Conservation (phyloP, 2,113 vertebrate genomes). For the Cyprinodon variegatus region DNA sequence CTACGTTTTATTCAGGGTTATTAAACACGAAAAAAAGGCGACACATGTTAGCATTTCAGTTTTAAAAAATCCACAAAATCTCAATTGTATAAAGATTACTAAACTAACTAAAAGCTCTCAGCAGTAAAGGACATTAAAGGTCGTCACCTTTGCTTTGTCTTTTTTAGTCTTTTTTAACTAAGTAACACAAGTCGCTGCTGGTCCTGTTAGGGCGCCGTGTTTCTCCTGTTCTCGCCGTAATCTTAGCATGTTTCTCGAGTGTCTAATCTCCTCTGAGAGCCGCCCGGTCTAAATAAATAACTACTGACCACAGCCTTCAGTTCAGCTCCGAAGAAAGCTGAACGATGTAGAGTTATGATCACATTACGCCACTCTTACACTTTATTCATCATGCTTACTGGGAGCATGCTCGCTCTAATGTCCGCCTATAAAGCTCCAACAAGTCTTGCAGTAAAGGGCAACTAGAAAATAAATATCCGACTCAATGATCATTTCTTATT, state of each 20-base stretch:
- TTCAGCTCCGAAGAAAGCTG: conserved; percentile 4
- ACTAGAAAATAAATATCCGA: conserved; percentile 15
- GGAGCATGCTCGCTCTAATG: conserved; percentile 8
- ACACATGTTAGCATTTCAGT: too few species aligned
- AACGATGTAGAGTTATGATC: conserved; percentile 10
- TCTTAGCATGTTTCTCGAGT: conserved; percentile 10
- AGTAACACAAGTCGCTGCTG: not conserved
- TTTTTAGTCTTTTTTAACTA: conserved; percentile 6
- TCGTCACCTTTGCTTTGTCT: not conserved
- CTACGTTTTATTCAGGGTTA: too few species aligned
- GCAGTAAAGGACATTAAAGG: too few species aligned
- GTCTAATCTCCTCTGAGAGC: too few species aligned
- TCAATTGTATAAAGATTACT: too few species aligned
- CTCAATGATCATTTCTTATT: conserved; percentile 13
- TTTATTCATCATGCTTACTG: conserved; percentile 75
- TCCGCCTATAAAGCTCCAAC: conserved; percentile 1
- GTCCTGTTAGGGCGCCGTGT: conserved; percentile 7
- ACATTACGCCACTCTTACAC: conserved; percentile 75
- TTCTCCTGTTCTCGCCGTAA: conserved; percentile 18
- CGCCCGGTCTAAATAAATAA: conserved; percentile 30
- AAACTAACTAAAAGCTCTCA: not conserved
- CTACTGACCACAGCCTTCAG: conserved; percentile 18
- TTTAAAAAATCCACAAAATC: too few species aligned
- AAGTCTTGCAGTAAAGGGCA: conserved; percentile 14
- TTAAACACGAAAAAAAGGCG: too few species aligned